Percentiles rank a stretch among this genome's conserved stretches.
phyloP scores from a whole-genome alignment of 1,140 invertebrate species.

The Pararge aegeria region DNA sequence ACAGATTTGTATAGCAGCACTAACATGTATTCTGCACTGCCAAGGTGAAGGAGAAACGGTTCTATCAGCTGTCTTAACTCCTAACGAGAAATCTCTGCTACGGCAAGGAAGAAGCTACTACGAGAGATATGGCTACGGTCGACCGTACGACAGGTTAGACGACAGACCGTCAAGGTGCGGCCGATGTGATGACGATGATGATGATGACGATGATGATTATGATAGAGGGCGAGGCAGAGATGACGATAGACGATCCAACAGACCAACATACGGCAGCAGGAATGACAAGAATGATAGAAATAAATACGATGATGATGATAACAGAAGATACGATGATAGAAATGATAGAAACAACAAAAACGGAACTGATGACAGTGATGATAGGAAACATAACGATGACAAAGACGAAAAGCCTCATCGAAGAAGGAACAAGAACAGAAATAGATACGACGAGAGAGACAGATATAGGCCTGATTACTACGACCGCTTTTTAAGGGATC shows the following conservation, averaged over 20 bases:
- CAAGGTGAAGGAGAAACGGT: slow-evolving; percentile 47
- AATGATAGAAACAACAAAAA: slow-evolving; percentile 35
- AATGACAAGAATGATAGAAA: slow-evolving; percentile 49
- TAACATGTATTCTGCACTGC: slow-evolving; percentile 25
- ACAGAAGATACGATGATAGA: slow-evolving; percentile 50
- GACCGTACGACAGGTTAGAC: slow-evolving; percentile 42
- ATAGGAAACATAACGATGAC: slow-evolving; percentile 48
- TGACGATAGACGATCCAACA: slow-evolving; percentile 50
- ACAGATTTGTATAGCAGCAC: slow-evolving; percentile 28
- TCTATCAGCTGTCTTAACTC: slow-evolving; percentile 53
- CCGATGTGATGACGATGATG: slow-evolving; percentile 58
- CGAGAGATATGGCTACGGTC: slow-evolving; percentile 52
- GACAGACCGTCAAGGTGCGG: slow-evolving; percentile 56
- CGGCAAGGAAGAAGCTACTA: slow-evolving; percentile 64
- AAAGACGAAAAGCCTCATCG: slow-evolving; percentile 47
- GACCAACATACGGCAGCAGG: slow-evolving; percentile 48
- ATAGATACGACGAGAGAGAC: slow-evolving; percentile 65
- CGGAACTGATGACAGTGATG: slow-evolving; percentile 48
- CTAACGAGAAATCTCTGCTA: slow-evolving; percentile 33
- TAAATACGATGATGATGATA: slow-evolving; percentile 52
- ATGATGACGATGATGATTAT: slow-evolving; percentile 51
- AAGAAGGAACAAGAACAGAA: slow-evolving; percentile 57
- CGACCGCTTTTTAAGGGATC: slow-evolving; percentile 59
- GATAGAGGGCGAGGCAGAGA: slow-evolving; percentile 49
- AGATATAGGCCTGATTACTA: slow-evolving; percentile 67